phyloP scores from a whole-genome alignment of 2,113 vertebrate species.

The Apteryx owenii region DNA sequence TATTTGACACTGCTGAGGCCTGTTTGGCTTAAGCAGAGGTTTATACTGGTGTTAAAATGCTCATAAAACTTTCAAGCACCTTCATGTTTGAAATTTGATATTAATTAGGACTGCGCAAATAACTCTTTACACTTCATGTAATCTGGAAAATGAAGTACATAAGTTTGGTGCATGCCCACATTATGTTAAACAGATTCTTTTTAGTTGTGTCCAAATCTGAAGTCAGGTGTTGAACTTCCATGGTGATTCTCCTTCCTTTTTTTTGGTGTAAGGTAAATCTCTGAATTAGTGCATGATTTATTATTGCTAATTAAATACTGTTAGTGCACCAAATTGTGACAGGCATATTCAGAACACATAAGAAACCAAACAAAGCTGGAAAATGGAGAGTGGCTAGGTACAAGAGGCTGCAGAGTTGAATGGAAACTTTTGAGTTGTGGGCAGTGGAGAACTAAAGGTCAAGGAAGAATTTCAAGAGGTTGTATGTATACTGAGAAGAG shows the following conservation, averaged over 20 bases:
- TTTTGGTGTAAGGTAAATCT: neutral
- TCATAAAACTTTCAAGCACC: neutral
- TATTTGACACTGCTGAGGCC: neutral
- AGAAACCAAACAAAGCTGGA: neutral
- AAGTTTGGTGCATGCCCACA: neutral
- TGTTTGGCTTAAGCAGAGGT: neutral
- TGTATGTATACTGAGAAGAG: neutral
- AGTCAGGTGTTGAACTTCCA: neutral
- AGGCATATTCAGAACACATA: neutral
- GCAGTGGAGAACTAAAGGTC: neutral
- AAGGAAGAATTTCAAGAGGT: neutral
- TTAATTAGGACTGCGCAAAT: neutral
- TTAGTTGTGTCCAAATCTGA: neutral
- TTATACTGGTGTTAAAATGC: neutral
- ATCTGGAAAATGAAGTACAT: neutral
- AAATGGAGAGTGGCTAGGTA: neutral
- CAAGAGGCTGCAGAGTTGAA: neutral
- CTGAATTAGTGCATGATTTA: neutral
- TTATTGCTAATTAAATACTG: neutral
- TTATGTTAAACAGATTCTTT: neutral
- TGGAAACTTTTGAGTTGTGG: neutral
- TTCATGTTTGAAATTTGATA: neutral
- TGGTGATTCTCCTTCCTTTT: neutral
- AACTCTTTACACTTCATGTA: fast-evolving
- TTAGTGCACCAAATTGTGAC: neutral